A percentile compares a stretch with the other conserved stretches of the same genome.
These are phyloP conservation scores for Sceloporus undulatus DNA, from an alignment of 2,113 vertebrate genomes.

Conservation along the genomic window DNA sequence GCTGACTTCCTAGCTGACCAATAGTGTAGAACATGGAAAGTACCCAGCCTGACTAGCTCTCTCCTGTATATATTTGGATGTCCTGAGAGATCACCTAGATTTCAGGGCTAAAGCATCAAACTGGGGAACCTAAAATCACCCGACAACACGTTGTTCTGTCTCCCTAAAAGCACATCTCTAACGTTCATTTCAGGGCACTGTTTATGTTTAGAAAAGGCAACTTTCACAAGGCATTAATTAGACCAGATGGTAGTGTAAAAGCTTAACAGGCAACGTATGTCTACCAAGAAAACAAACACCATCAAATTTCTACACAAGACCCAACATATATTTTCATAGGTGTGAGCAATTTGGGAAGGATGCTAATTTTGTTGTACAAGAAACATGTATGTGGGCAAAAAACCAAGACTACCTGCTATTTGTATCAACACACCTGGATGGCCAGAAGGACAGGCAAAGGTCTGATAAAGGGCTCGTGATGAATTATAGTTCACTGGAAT, in stretches of 20 bases:
- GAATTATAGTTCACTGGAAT: not conserved
- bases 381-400: not conserved
- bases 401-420: not conserved
- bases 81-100: not conserved
- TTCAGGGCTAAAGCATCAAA: not conserved
- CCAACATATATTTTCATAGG: not conserved
- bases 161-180: conserved; percentile 34
- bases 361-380: rapidly evolving
- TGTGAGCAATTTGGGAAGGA: conserved; percentile 5
- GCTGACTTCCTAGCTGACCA: not conserved
- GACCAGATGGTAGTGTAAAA: conserved; percentile 47
- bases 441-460: not conserved
- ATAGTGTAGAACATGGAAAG: not conserved
- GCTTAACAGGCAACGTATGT: conserved; percentile 48
- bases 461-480: not conserved
- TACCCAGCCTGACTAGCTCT: not conserved
- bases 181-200: conserved; percentile 16
- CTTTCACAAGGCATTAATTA: conserved; percentile 62
- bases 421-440: not conserved
- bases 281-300: conserved; percentile 48
- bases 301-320: conserved; percentile 32
- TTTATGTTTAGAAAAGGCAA: conserved; percentile 36
- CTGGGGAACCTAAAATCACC: not conserved
- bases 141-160: conserved; percentile 17
- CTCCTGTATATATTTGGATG: not conserved